Conservation (phyloP, 1,140 invertebrate species). For the Camponotus pennsylvanicus region DNA sequence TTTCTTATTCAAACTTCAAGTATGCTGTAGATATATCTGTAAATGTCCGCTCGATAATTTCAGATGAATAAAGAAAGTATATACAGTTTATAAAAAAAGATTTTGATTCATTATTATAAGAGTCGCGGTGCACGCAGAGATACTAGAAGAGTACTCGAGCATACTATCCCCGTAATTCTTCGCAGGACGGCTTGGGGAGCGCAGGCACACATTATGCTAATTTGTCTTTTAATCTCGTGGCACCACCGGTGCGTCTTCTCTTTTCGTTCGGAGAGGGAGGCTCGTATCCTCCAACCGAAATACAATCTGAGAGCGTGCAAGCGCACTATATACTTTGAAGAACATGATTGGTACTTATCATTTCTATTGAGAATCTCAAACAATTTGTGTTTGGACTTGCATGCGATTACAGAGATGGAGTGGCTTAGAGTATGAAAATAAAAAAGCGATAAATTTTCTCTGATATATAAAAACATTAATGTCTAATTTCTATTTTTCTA, state of each 20-base stretch:
- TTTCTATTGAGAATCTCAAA: slow-evolving; percentile 35
- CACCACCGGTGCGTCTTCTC: slow-evolving; percentile 71
- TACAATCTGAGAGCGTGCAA: slow-evolving; percentile 67
- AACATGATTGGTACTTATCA: slow-evolving; percentile 36
- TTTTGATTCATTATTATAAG: slow-evolving; percentile 57
- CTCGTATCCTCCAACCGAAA: slow-evolving; percentile 51
- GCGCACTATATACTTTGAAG: slow-evolving; percentile 70
- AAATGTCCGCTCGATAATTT: neutral
- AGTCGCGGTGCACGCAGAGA: slow-evolving; percentile 51
- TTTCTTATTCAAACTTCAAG: no score
- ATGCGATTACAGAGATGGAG: neutral
- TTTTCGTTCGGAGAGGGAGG: slow-evolving; percentile 49
- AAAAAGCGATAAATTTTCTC: slow-evolving; percentile 4
- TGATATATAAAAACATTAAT: neutral
- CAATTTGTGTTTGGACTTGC: neutral
- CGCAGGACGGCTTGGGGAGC: slow-evolving; percentile 50
- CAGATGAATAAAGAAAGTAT: neutral
- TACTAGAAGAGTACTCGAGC: slow-evolving; percentile 60
- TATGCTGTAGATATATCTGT: no score
- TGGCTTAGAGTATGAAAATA: slow-evolving; percentile 1
- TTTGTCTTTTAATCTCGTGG: slow-evolving; percentile 81
- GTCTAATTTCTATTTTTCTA: neutral
- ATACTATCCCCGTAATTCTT: slow-evolving; percentile 48
- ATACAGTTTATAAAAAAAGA: slow-evolving; percentile 36
- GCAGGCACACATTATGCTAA: slow-evolving; percentile 81